These are phyloP conservation scores for Leuctra nigra DNA, from an alignment of 2,888 invertebrate genomes.

Conservation along the genomic window DNA sequence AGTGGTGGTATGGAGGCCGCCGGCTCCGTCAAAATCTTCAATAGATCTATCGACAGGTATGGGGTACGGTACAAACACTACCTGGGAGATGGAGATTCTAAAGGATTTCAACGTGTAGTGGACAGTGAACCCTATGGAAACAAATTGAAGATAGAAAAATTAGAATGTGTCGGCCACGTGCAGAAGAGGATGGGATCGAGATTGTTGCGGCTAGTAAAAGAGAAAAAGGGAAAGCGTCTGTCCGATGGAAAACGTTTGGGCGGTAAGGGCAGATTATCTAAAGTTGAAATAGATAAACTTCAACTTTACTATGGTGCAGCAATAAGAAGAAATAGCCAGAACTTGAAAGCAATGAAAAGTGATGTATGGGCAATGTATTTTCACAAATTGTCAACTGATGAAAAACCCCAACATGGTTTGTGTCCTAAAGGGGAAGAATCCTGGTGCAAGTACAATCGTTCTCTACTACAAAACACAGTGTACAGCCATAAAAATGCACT, in stretches of 20 bases:
- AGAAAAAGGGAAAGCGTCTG: conserved; percentile 20
- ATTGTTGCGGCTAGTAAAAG: conserved; percentile 14
- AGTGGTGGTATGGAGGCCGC: conserved; percentile 23
- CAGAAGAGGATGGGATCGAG: conserved; percentile 19
- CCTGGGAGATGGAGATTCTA: conserved; percentile 25
- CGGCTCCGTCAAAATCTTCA: conserved; percentile 19
- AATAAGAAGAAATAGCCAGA: conserved; percentile 19
- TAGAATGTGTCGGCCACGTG: conserved; percentile 22
- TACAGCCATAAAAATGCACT: conserved; percentile 23
- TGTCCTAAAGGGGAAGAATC: conserved; percentile 22
- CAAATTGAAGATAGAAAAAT: conserved; percentile 8
- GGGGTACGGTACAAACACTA: conserved; percentile 21
- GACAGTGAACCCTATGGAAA: conserved; percentile 7
- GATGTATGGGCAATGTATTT: conserved; percentile 26
- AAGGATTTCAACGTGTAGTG: conserved; percentile 11
- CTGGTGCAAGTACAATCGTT: conserved; percentile 23
- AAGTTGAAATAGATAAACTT: conserved; percentile 17
- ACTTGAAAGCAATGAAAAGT: conserved; percentile 21
- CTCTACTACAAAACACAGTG: background rate
- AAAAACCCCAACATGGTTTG: conserved; percentile 22
- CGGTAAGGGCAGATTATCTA: conserved; percentile 14
- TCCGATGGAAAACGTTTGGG: conserved; percentile 20
- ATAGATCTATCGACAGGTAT: conserved; percentile 12
- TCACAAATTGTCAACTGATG: conserved; percentile 26
- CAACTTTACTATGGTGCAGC: conserved; percentile 25